Conservation (phyloP, 2,797 vertebrate genomes). For the Falco peregrinus region DNA sequence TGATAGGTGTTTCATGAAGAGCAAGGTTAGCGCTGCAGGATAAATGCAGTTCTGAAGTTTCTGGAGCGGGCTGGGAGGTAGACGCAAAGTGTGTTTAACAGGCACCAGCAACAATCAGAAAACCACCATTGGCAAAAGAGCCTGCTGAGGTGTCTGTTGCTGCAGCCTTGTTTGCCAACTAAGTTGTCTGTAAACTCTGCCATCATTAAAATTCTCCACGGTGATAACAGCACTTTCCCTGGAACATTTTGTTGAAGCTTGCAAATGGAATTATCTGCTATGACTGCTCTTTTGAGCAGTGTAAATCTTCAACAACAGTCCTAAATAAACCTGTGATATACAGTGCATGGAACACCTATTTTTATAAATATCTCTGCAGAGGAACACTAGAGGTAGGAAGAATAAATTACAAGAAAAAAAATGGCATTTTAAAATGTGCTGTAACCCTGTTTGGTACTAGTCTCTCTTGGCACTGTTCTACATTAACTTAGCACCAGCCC, state of each 20-base stretch:
- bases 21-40: background rate
- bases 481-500: background rate
- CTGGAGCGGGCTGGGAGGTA: background rate
- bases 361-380: conserved; percentile 54
- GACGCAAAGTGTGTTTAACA: background rate
- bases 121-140: background rate
- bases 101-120: background rate
- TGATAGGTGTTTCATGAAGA: background rate
- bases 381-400: background rate
- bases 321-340: conserved; percentile 51
- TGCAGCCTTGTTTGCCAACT: conserved; percentile 25
- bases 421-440: conserved; percentile 22
- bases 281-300: conserved; percentile 59
- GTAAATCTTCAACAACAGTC: conserved; percentile 59
- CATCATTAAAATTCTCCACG: conserved; percentile 38
- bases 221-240: background rate
- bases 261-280: conserved; percentile 57
- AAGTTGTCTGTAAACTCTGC: conserved; percentile 49
- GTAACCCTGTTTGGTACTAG: background rate
- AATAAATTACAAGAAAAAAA: conserved; percentile 39
- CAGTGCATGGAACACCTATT: conserved; percentile 32
- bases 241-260: conserved; percentile 36
- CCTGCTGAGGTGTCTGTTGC: background rate
- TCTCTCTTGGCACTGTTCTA: background rate
- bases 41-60: background rate